Evolutionary conservation across 30 jellyfish, hydroid and myxozoan genomes (phyloP).

Genomic region (Aurelia sp.): DNA sequence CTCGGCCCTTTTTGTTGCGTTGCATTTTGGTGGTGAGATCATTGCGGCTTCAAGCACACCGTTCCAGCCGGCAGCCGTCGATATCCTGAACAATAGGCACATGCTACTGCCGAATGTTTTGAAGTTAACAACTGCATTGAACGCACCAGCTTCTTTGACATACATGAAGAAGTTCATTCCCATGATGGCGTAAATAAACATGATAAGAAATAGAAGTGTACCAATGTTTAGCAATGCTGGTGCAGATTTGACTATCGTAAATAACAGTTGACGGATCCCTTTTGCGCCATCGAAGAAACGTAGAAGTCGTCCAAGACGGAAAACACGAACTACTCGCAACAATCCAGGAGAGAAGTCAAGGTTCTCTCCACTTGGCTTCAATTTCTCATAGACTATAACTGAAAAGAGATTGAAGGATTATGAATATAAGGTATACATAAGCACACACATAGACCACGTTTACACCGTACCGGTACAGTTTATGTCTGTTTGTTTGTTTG

Average conservation of each 20-base stretch:
- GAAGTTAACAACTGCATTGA: constrained; percentile 84
- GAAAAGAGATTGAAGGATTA: constrained; percentile 23
- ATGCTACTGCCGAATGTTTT: constrained; percentile 95
- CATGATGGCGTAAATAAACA: constrained; percentile 93
- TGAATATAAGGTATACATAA: no score
- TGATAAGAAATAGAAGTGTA: constrained; percentile 88
- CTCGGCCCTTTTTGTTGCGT: constrained; percentile 34
- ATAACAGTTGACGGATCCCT: constrained; percentile 89
- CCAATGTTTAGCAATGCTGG: constrained; percentile 97
- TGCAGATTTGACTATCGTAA: constrained; percentile 96
- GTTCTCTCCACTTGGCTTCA: constrained; percentile 47
- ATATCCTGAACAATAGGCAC: constrained; percentile 92
- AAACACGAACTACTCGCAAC: constrained; percentile 94
- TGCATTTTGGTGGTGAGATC: constrained; percentile 92
- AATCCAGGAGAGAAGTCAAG: constrained; percentile 94
- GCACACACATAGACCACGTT: no score
- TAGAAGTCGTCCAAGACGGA: constrained; percentile 95
- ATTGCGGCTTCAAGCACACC: constrained; percentile 94
- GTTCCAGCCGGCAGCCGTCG: constrained; percentile 99
- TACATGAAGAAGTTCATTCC: constrained; percentile 91
- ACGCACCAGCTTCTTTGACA: constrained; percentile 80
- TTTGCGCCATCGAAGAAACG: constrained; percentile 97
- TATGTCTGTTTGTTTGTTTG: no score
- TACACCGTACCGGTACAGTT: no score
- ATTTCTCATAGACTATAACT: constrained; percentile 80